phyloP scores from a whole-genome alignment of 2,888 invertebrate genomes.

The Strigamia transsilvanica region DNA sequence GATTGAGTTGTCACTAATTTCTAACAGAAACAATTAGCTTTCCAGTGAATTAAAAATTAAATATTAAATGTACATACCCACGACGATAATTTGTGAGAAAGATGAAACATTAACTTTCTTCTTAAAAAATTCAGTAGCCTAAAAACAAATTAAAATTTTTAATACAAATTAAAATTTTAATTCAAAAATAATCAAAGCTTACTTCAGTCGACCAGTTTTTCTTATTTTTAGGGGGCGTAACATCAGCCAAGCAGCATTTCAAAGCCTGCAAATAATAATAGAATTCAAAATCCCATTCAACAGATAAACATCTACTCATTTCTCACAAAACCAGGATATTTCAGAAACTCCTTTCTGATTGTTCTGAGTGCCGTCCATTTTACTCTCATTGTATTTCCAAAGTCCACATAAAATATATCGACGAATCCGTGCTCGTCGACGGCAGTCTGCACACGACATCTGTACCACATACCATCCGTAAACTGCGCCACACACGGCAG shows the following conservation, averaged over 20 bases:
- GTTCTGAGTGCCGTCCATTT: not conserved
- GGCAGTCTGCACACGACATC: not conserved
- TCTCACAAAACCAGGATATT: slow-evolving; percentile 1
- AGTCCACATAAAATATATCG: not conserved
- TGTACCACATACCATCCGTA: not conserved
- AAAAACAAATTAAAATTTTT: not conserved
- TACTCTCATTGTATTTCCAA: not conserved
- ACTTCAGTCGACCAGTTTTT: not conserved
- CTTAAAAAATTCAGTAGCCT: not conserved
- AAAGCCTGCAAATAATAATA: not conserved
- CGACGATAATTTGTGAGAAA: not conserved
- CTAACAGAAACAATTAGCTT: not conserved
- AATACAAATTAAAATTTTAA: not conserved
- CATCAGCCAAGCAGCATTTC: not conserved
- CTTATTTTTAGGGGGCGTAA: not conserved
- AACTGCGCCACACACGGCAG: not conserved
- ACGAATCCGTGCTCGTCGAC: not conserved
- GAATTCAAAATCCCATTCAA: not conserved
- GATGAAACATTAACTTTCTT: not conserved
- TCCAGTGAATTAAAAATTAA: too few species aligned
- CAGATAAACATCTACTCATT: not conserved
- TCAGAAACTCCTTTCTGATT: not conserved
- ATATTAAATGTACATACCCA: too few species aligned
- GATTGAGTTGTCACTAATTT: not conserved
- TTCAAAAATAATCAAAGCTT: not conserved